Conservation (phyloP, 2,113 vertebrate genomes). For the Entomyzon cyanotis region DNA sequence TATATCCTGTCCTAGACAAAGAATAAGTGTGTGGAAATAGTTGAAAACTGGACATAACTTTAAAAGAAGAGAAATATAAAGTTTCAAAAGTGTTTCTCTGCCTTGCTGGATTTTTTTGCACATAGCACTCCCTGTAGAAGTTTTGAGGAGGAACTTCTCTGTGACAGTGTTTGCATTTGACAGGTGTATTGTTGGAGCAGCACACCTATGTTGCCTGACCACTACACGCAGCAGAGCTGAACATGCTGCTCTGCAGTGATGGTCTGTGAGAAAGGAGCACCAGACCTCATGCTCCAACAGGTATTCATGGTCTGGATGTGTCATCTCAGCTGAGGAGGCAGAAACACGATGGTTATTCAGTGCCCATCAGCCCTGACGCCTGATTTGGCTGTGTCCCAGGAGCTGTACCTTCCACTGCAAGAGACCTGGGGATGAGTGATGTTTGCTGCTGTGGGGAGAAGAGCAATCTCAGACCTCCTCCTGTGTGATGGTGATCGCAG, state of each 20-base stretch:
- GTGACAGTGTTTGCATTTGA: background rate
- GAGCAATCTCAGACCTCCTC: background rate
- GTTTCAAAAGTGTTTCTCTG: background rate
- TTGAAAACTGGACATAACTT: background rate
- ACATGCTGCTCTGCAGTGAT: background rate
- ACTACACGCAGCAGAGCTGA: background rate
- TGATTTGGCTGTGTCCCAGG: background rate
- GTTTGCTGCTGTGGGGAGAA: background rate
- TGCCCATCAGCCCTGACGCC: accelerated
- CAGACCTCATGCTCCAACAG: accelerated
- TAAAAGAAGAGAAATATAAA: background rate
- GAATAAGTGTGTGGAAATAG: background rate
- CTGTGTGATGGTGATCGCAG: accelerated
- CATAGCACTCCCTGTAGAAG: background rate
- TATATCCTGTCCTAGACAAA: background rate
- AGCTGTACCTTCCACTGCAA: background rate
- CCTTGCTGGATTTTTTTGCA: background rate
- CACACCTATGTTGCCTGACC: background rate
- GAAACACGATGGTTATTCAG: background rate
- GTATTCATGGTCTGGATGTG: background rate
- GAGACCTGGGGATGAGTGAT: background rate
- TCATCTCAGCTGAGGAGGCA: background rate
- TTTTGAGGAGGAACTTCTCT: background rate
- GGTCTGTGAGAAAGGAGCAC: background rate
- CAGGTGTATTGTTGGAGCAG: background rate